phyloP scores from a whole-genome alignment of 2,113 vertebrate genomes.

The Agelaius tricolor region DNA sequence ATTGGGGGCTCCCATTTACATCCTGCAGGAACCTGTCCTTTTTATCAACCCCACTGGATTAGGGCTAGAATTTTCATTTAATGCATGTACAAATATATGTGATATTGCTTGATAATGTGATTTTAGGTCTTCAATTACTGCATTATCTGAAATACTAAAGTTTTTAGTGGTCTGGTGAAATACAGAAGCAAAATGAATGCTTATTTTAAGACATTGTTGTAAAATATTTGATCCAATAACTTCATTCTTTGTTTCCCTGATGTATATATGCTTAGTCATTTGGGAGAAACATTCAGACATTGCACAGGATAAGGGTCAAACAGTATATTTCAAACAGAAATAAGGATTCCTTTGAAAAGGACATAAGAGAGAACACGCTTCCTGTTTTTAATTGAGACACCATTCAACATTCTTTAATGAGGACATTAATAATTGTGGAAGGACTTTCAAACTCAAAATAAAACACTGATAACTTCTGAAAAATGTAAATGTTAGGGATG shows the following conservation, averaged over 20 bases:
- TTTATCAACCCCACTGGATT: not conserved
- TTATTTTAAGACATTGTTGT: not conserved
- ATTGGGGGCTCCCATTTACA: not conserved
- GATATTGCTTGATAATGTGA: not conserved
- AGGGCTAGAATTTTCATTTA: not conserved
- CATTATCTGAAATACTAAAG: not conserved
- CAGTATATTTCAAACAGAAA: not conserved
- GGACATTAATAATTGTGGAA: not conserved
- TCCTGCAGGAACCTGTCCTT: fast-evolving
- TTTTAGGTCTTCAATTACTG: not conserved
- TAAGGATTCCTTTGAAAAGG: not conserved
- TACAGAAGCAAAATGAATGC: not conserved
- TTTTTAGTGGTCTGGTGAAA: not conserved
- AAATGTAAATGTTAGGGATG: not conserved
- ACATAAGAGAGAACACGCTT: not conserved
- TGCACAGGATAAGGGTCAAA: not conserved
- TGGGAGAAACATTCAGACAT: not conserved
- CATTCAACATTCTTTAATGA: not conserved
- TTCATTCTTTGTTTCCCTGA: not conserved
- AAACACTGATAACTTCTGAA: not conserved
- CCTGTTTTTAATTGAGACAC: not conserved
- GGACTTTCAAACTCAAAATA: not conserved
- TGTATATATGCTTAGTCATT: not conserved
- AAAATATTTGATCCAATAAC: not conserved
- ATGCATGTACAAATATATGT: not conserved